Percentiles rank a stretch among this genome's conserved stretches.
Evolutionary conservation across 1,140 invertebrate genomes (phyloP).

Genomic region (Branchinecta lindahli): DNA sequence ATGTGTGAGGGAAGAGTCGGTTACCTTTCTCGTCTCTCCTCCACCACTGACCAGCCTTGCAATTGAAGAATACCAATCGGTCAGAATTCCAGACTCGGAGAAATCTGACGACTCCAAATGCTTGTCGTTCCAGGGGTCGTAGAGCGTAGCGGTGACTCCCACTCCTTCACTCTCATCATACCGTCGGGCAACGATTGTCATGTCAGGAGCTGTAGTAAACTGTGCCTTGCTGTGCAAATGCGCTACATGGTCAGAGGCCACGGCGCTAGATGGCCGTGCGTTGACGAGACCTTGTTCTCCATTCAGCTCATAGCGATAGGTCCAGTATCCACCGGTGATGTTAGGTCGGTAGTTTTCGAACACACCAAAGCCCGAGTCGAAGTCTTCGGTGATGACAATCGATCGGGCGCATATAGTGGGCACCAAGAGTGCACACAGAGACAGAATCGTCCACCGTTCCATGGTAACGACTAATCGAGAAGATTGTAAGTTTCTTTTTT

Average conservation of each 20-base stretch:
- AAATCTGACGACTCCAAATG: background rate
- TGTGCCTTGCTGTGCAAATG: background rate
- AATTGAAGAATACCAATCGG: background rate
- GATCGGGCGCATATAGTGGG: background rate
- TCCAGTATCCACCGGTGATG: background rate
- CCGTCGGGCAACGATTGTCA: background rate
- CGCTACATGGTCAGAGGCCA: background rate
- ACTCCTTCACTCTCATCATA: background rate
- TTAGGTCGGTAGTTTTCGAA: background rate
- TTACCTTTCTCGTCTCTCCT: background rate
- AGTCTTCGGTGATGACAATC: background rate
- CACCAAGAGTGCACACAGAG: too few relatives aligned
- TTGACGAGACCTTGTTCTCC: background rate
- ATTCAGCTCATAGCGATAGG: background rate
- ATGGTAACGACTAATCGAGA: too few relatives aligned
- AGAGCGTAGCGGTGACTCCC: background rate
- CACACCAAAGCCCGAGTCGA: background rate
- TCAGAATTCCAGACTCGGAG: background rate
- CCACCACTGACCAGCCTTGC: background rate
- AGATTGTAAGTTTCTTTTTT: too few relatives aligned
- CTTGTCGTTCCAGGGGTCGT: background rate
- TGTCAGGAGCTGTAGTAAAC: background rate
- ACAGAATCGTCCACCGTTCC: too few relatives aligned
- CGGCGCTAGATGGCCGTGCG: background rate
- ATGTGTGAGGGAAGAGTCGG: too few relatives aligned